phyloP scores from a whole-genome alignment of 2,797 vertebrate genomes.

The Epinephelus awoara region DNA sequence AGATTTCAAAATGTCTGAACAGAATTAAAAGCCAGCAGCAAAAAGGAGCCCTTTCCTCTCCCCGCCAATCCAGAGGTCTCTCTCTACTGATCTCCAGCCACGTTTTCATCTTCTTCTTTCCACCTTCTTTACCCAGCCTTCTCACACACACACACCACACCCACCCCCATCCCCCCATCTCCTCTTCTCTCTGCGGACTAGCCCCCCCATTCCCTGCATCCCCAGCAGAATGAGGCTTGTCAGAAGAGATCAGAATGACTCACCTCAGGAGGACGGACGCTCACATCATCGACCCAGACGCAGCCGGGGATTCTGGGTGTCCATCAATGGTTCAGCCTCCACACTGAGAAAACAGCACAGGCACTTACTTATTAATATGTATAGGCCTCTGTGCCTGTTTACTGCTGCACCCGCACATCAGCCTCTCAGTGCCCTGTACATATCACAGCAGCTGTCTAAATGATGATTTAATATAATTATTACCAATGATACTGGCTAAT shows the following conservation, averaged over 20 bases:
- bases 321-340: constrained; percentile 26
- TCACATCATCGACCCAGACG: constrained; percentile 39
- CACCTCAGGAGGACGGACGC: constrained; percentile 55
- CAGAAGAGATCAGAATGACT: constrained; percentile 69
- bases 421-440: background rate
- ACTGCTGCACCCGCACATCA: constrained; percentile 5
- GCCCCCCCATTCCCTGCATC: constrained; percentile 32
- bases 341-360: background rate
- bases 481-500: constrained; percentile 47
- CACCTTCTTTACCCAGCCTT: no score
- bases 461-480: constrained; percentile 40
- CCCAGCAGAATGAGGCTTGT: constrained; percentile 66
- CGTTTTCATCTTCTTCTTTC: no score
- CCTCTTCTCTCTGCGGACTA: constrained; percentile 37
- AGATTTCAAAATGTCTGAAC: background rate
- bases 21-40: background rate
- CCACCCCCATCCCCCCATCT: constrained; percentile 27
- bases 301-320: constrained; percentile 37
- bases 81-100: background rate
- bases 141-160: no score
- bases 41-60: background rate
- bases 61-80: constrained; percentile 4
- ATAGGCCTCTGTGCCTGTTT: constrained; percentile 17
- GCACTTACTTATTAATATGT: constrained; percentile 23
- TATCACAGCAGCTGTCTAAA: constrained; percentile 27